Percentiles rank a stretch among this genome's conserved stretches.
These are phyloP conservation scores for Cassiopea xamachana DNA, from an alignment of 30 jellyfish, hydroid and myxozoan genomes.

Conservation along the genomic window DNA sequence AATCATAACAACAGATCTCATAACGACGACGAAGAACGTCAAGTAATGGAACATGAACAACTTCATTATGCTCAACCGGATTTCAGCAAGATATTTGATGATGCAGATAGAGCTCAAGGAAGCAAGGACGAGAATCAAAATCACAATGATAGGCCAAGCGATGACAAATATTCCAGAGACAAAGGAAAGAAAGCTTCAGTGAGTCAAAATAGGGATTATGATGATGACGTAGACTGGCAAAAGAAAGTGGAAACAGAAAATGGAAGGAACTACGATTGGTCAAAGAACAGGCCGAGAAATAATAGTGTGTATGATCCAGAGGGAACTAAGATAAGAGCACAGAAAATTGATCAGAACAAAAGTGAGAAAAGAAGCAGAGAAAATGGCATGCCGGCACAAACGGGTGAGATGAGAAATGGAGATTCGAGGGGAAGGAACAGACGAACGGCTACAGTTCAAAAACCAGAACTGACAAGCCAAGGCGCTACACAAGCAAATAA, in stretches of 20 bases:
- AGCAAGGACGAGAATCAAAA: not conserved
- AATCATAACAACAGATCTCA: not conserved
- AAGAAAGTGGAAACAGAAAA: not conserved
- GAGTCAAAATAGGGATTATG: not conserved
- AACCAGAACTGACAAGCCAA: not conserved
- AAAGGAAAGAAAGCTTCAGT: not conserved
- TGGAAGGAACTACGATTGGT: conserved; percentile 1
- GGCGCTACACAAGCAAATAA: not conserved
- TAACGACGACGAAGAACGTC: conserved; percentile 2
- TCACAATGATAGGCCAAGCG: not conserved
- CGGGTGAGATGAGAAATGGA: not conserved
- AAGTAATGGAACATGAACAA: conserved; percentile 1
- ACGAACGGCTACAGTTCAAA: not conserved
- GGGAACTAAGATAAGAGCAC: not conserved
- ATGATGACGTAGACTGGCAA: conserved; percentile 7
- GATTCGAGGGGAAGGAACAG: not conserved
- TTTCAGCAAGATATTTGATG: not conserved
- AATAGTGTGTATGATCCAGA: conserved; percentile 40
- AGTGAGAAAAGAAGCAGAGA: not conserved
- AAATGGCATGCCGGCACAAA: no score
- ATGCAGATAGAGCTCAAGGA: not conserved
- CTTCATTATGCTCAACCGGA: conserved; percentile 25
- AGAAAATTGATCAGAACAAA: not conserved
- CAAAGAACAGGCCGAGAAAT: conserved; percentile 3
- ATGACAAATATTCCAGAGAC: not conserved